Conservation (phyloP, 2,888 invertebrate species). For the Pollenia griseotomentosa region DNA sequence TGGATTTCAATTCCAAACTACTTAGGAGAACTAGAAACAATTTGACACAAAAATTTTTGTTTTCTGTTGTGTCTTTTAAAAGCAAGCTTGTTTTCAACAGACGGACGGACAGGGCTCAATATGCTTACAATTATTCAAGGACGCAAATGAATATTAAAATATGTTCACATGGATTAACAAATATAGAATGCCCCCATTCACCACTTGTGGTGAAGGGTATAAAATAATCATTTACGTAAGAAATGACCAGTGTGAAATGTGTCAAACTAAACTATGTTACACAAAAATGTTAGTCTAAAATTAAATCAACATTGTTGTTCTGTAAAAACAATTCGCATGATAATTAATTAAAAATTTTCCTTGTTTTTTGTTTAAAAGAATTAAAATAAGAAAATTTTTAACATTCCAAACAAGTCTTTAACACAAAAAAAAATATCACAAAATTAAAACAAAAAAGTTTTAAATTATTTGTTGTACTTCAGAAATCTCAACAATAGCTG, state of each 20-base stretch:
- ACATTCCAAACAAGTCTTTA: neutral
- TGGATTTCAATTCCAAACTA: no score
- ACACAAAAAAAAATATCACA: neutral
- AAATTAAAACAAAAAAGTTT: slow-evolving; percentile 34
- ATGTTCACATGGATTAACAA: no score
- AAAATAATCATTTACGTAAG: no score
- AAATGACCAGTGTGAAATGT: neutral
- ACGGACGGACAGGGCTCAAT: no score
- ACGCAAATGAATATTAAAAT: no score
- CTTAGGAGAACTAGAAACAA: no score
- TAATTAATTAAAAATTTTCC: slow-evolving; percentile 57
- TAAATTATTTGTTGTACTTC: slow-evolving; percentile 45
- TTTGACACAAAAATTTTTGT: no score
- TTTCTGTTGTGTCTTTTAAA: no score
- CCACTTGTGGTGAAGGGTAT: no score
- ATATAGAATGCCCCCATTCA: no score
- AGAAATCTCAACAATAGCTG: slow-evolving; percentile 43
- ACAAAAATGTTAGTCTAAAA: slow-evolving; percentile 6
- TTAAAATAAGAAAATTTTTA: slow-evolving; percentile 23
- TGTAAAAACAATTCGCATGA: slow-evolving; percentile 43
- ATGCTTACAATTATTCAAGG: no score
- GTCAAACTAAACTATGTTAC: neutral
- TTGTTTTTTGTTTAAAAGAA: slow-evolving; percentile 4
- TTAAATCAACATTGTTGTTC: slow-evolving; percentile 31
- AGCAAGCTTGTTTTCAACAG: no score